Percentiles rank a stretch among this genome's conserved stretches.
phyloP scores from a whole-genome alignment of 2,113 vertebrate species.

The Mesembrinibis cayennensis region DNA sequence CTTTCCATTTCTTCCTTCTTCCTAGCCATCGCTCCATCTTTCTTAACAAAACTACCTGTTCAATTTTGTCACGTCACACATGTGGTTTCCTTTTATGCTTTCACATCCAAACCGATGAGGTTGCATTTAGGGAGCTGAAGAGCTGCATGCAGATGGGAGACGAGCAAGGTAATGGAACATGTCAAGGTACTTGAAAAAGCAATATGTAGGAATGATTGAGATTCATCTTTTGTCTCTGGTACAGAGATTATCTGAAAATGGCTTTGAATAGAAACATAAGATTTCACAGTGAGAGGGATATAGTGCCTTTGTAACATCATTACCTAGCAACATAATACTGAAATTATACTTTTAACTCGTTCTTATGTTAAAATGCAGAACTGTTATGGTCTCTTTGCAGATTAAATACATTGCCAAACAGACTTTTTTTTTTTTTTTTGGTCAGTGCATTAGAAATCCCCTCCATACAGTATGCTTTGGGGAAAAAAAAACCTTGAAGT shows the following conservation, averaged over 20 bases:
- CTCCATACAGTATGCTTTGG: not conserved
- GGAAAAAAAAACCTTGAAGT: not conserved
- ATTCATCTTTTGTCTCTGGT: not conserved
- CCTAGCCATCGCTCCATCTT: not conserved
- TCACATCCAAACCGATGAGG: not conserved
- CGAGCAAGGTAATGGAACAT: not conserved
- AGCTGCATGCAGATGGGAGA: not conserved
- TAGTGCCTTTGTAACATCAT: not conserved
- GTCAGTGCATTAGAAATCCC: not conserved
- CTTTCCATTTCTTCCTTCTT: not conserved
- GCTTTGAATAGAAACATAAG: constrained; percentile 10
- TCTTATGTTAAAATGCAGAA: not conserved
- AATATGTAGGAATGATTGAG: not conserved
- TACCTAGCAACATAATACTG: not conserved
- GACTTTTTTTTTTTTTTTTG: not conserved
- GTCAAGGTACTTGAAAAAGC: not conserved
- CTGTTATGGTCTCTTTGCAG: not conserved
- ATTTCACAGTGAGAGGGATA: not conserved
- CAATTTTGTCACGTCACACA: not conserved
- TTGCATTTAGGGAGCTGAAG: not conserved
- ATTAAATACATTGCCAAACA: not conserved
- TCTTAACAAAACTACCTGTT: not conserved
- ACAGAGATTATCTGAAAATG: not conserved
- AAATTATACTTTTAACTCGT: not conserved
- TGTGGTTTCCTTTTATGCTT: not conserved